These are phyloP conservation scores for Leucozona laternaria DNA, from an alignment of 2,888 invertebrate species.

Conservation along the genomic window DNA sequence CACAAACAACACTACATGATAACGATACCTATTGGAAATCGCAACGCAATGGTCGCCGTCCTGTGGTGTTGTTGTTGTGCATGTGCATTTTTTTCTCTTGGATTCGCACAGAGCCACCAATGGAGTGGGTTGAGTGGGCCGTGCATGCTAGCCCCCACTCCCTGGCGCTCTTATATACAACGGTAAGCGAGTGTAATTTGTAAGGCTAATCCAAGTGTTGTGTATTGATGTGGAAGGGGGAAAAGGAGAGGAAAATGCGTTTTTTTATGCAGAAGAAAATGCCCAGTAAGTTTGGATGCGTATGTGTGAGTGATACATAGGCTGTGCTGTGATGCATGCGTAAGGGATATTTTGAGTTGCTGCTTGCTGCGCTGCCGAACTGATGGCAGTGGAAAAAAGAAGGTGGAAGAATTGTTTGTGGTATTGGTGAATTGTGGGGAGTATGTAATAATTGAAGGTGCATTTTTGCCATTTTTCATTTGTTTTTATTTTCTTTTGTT, in stretches of 20 bases:
- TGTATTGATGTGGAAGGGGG: conserved; percentile 17
- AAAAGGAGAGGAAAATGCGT: conserved; percentile 66
- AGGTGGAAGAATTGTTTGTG: conserved; percentile 27
- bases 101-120: conserved; percentile 59
- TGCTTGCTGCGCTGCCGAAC: conserved; percentile 34
- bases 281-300: conserved; percentile 59
- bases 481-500: conserved; percentile 46
- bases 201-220: conserved; percentile 72
- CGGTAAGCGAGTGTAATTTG: conserved; percentile 63
- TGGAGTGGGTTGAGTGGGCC: conserved; percentile 74
- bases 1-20: conserved; percentile 53
- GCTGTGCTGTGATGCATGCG: conserved; percentile 73
- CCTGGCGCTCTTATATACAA: conserved; percentile 55
- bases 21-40: conserved; percentile 71
- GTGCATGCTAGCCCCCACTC: conserved; percentile 68
- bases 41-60: conserved; percentile 75
- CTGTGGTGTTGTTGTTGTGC: conserved; percentile 71
- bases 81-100: conserved; percentile 54
- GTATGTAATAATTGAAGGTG: conserved; percentile 70
- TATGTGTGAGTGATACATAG: conserved; percentile 65
- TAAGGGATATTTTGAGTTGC: conserved; percentile 69
- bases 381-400: conserved; percentile 21
- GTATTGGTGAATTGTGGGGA: conserved; percentile 52
- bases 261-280: conserved; percentile 58
- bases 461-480: conserved; percentile 66